Evolutionary conservation across 2,888 invertebrate species (phyloP), one percentile per base, ranked within the genome.

Genomic region (Drosophila hamatofila): DNA sequence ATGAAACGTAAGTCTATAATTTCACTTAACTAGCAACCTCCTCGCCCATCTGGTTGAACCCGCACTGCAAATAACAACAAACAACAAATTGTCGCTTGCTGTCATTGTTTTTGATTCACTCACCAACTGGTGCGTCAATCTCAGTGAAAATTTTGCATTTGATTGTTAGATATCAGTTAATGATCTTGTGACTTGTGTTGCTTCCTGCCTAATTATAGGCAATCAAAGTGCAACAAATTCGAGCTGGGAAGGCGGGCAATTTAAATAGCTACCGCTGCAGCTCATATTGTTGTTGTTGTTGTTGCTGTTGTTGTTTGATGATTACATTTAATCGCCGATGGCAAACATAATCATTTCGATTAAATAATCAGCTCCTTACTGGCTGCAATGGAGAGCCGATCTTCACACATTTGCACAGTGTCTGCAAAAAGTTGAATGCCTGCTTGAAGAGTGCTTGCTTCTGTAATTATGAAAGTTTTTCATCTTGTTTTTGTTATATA

Each of bases 311-410:
- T 66, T 80, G 75, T 69, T 68, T 69, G 67, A 65, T 73, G 86
- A 86, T 86, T 78, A 77, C 70, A 75, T 74, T 72, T 88, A 84
- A 88, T 87, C 73, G 69, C 42, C 71, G 69, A 75, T 76, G 72
- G 76, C 74, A 73, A 84, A 77, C 88, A 84, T 83, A 86, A 86
- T 83, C 75, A 88, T 88, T 88, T 86, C 81, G 87, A 86, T 86
- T 86, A 88, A 86, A 86, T 86, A 88, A 86, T 84, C 88, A 81
- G 83, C 72, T 80, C 58, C 69, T 75, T 71, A 66, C 61, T 37
- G 46, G 59, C 27, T n/a, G 60, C 44, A 7, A 23, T 16, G 23
- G 23, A 58, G 69, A 64, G 65, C 49, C 71, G 66, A 78, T 80
- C 73, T 82, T 82, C 75, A 72, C 80, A 84, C 83, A 84, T 85